Evolutionary conservation across 2,797 vertebrate genomes (phyloP), one percentile per base, ranked within the genome.

Genomic region (Acrossocheilus wenchowensis): DNA sequence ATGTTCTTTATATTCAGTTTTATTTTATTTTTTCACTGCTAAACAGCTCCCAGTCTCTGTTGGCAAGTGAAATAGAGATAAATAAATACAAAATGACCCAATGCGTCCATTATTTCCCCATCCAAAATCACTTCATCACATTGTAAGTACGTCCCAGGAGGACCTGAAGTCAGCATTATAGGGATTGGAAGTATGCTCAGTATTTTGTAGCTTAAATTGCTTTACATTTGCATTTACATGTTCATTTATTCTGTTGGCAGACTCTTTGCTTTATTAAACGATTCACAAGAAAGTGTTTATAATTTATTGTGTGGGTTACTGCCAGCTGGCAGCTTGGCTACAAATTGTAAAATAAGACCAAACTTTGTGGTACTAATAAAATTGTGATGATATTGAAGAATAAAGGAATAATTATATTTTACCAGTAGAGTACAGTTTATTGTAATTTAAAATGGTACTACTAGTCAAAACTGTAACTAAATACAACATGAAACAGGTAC

Each of bases 81-180:
- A 80, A 66, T 80, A 66, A 45, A 30, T 80, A 30, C 2, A 11
- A 64, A 66, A 34, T 74, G 8, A 8, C n/a, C 2, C n/a, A 50
- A 10, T 64, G 41, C 1, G 5, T 81, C n/a, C 10, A 50, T 81
- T 68, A 68, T 45, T 48, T 36, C 43, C 2, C 10, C 26, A 68
- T 48, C 60, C 26, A 48, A 30, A 48, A 66, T 80, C 41, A 19
- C 41, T 80, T 81, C 62, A 50, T 50, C 62, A 23, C n/a, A 30
- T 36, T 68, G 62, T 62, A 81, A 68, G 43, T 30, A 50, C 2
- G 8, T 80, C 41, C 43, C 62, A 34, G 41, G 39, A 21, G 62
- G 43, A 68, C 15, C 60, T 68, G 62, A n/a, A 48, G 78, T 81
- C 78, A 81, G 62, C 78, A 50, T 68, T 81, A 68, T 36, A 81